Base-by-base conservation (phyloP, 2,888 invertebrate genomes). In the Eubasilissa splendida region DNA sequence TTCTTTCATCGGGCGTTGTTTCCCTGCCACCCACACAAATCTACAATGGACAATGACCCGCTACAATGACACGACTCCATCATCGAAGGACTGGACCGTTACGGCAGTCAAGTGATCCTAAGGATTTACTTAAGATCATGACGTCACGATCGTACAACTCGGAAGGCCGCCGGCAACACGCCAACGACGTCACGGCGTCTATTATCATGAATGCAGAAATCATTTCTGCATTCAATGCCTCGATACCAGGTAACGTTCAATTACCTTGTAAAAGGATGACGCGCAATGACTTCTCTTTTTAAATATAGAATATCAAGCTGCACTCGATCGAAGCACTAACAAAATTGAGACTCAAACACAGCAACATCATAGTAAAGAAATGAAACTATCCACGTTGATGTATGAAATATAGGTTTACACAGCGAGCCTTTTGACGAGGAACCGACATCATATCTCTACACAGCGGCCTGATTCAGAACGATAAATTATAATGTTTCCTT, bases 31-130 rank as follows among this genome's bases (percentile, higher is more conserved):
- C 42, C 42, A 7, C 58, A 58, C 1, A 4, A 9, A 58, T 9
- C 8, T 2, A 14, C 14, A 22, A 63, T 63, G 63, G 31, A 63
- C n/a, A 63, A 63, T 63, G 50, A 42, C 42, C 42, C 42, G 42
- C 50, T 14, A n/a, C 50, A 50, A n/a, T 68, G 71, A 53, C 71
- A 71, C 71, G 71, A 71, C 54, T 54, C 14, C 22, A 53, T 53
- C 52, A 53, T 53, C 54, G 54, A 11, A 52, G 52, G 8, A 50
- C n/a, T 31, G 53, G 9, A 54, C 53, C 53, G 54, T 53, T 53
- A 71, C 71, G 71, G 54, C 71, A 54, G 71, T 50, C 71, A 53
- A 66, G 66, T 66, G 70, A 31, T 70, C 70, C 53, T 70, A 53
- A 70, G 53, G 71, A 71, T 71, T 71, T 71, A 71, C 53, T 71